Base-by-base conservation (phyloP, 2,888 invertebrate species). In the Harpalus rubripes region DNA sequence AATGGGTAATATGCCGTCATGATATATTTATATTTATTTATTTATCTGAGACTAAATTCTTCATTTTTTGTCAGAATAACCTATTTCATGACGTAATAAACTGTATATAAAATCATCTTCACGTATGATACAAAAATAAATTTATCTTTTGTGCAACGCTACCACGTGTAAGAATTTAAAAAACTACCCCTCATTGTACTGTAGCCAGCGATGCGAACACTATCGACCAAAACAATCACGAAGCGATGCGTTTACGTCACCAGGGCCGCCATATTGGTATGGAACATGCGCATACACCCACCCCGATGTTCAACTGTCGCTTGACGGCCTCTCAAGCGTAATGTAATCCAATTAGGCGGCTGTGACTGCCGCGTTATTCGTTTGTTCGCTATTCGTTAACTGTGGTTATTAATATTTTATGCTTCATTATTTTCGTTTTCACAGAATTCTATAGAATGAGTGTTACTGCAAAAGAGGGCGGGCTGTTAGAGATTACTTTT, bases 321-420 rank as follows among this genome's bases (percentile, higher is more conserved):
- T 59, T 18, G 7, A 18, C 16, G 63, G 12, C 63, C 12, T 61
- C 44, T 81, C 81, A 63, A 16, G 61, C 61, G 44, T 12, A 39
- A 44, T 81, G 63, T 81, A 63, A 81, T 81, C 63, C 81, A 61
- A 81, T 81, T 81, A 81, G 81, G 39, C 39, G 32, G 65, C 22
- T 26, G 26, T 65, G 65, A 65, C 32, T 65, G 65, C 26, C 26
- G 41, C 63, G 41, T 22, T 78, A 58, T 58, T 56, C 78, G 56
- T 32, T 78, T 78, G 59, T 78, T 56, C 78, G 22, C 52, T 26
- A 59, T 32, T 59, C 59, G 65, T 65, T 52, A 76, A 80, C 39
- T 39, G 15, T 68, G 39, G 63, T 81, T 81, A 63, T 80, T 80
- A 80, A 80, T 80, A 80, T 22, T 61, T 61, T 41, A 61, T 61